A percentile compares a stretch with the other conserved stretches of the same genome.
Evolutionary conservation across 2,797 vertebrate genomes (phyloP).

Genomic region (Triplophysa yarkandensis): DNA sequence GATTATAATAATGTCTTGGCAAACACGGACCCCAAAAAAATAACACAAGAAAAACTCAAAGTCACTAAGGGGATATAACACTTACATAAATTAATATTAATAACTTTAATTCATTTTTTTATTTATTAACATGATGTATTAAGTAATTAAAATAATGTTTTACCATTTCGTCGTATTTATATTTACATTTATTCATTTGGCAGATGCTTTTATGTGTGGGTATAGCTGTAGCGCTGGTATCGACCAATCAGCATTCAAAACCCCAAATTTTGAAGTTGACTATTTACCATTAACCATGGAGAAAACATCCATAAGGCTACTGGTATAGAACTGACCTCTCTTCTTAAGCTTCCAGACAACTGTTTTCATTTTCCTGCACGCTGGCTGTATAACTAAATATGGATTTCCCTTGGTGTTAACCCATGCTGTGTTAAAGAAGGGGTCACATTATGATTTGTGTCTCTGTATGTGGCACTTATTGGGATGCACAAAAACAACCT

Average conservation of each 20-base stretch:
- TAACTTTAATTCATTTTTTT: too few species aligned
- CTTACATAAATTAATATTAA: too few species aligned
- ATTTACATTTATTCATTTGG: too few species aligned
- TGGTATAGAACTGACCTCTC: background rate
- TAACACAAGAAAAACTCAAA: too few species aligned
- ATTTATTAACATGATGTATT: too few species aligned
- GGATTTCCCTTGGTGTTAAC: slow-evolving; percentile 16
- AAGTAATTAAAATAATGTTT: too few species aligned
- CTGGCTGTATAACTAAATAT: background rate
- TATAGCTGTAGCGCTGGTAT: background rate
- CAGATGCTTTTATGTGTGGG: too few species aligned
- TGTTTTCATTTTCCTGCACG: background rate
- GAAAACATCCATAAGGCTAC: background rate
- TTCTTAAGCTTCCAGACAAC: background rate
- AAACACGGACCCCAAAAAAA: too few species aligned
- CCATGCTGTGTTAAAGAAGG: background rate
- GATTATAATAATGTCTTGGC: too few species aligned
- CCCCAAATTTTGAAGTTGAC: background rate
- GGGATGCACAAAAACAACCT: slow-evolving; percentile 19
- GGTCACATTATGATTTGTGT: slow-evolving; percentile 29
- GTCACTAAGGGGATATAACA: too few species aligned
- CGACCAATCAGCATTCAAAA: background rate
- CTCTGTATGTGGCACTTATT: slow-evolving; percentile 21
- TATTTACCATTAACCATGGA: background rate
- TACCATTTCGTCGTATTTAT: too few species aligned